Conservation (phyloP, 2,888 invertebrate species). For the Hirtodrosophila alboralis region DNA sequence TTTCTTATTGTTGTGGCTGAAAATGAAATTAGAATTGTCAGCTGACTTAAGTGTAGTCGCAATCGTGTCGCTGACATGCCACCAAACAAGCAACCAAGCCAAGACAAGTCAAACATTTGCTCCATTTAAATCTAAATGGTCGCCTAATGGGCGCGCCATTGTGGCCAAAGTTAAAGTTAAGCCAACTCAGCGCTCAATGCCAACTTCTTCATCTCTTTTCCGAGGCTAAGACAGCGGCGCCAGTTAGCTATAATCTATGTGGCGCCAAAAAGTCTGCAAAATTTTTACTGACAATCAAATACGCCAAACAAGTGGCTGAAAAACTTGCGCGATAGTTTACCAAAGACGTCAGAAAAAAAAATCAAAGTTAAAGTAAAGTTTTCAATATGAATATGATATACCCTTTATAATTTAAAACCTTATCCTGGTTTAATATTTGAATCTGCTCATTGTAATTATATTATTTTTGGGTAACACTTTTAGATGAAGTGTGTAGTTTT, state of each 20-base stretch:
- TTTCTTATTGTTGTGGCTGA: conserved; percentile 45
- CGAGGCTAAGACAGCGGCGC: conserved; percentile 65
- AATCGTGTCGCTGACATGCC: conserved; percentile 60
- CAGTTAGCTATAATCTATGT: conserved; percentile 78
- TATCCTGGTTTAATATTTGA: too few relatives aligned
- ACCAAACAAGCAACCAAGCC: too few relatives aligned
- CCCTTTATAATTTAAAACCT: too few relatives aligned
- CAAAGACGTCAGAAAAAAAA: conserved; percentile 29
- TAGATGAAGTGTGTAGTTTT: too few relatives aligned
- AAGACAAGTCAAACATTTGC: conserved; percentile 55
- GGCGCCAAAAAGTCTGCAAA: conserved; percentile 81
- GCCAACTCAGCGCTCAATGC: conserved; percentile 3
- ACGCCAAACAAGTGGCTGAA: conserved; percentile 54
- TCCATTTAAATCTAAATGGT: conserved; percentile 58
- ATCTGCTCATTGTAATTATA: too few relatives aligned
- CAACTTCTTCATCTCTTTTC: conserved; percentile 8
- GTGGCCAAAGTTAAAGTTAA: conserved; percentile 61
- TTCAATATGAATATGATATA: conserved; percentile 5
- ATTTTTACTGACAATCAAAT: conserved; percentile 77
- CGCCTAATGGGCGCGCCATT: conserved; percentile 56
- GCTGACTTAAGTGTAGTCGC: conserved; percentile 27
- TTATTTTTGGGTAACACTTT: too few relatives aligned
- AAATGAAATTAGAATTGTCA: conserved; percentile 75
- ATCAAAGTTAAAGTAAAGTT: not conserved
- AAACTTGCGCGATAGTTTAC: conserved; percentile 56